phyloP scores from a whole-genome alignment of 92 coral and sea anemone genomes.

The Zoanthus gigantus region DNA sequence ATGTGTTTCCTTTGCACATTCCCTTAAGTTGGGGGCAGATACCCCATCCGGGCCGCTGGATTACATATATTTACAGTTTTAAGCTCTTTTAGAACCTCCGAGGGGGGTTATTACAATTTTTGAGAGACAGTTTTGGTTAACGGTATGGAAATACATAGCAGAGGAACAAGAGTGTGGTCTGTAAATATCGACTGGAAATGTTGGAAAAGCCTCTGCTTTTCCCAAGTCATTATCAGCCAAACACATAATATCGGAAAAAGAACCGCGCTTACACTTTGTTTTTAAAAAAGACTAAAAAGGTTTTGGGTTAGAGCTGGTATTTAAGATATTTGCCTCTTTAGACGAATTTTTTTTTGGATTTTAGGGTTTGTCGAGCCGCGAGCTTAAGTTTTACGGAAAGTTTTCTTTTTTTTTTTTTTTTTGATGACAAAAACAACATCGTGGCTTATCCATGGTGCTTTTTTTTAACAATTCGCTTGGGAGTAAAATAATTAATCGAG shows the following conservation, averaged over 20 bases:
- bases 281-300: too few species aligned
- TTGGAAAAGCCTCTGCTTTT: constrained; percentile 6
- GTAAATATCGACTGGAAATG: not conserved
- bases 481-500: too few species aligned
- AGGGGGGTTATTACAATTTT: constrained; percentile 2
- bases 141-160: not conserved
- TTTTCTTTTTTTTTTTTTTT: too few species aligned
- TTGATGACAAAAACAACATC: too few species aligned
- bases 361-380: too few species aligned
- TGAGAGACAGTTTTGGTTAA: not conserved
- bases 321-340: too few species aligned
- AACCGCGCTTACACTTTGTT: too few species aligned
- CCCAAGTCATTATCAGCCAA: not conserved
- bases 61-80: not conserved
- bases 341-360: too few species aligned
- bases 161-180: not conserved
- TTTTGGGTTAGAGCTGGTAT: too few species aligned
- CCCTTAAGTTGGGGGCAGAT: not conserved
- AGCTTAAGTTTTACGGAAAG: too few species aligned
- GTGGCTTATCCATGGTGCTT: too few species aligned
- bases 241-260: not conserved
- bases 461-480: too few species aligned
- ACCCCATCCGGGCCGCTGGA: not conserved
- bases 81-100: constrained; percentile 3
- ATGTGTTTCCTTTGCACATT: not conserved